phyloP scores from a whole-genome alignment of 2,113 vertebrate genomes.

The Notarius quadriscutis region DNA sequence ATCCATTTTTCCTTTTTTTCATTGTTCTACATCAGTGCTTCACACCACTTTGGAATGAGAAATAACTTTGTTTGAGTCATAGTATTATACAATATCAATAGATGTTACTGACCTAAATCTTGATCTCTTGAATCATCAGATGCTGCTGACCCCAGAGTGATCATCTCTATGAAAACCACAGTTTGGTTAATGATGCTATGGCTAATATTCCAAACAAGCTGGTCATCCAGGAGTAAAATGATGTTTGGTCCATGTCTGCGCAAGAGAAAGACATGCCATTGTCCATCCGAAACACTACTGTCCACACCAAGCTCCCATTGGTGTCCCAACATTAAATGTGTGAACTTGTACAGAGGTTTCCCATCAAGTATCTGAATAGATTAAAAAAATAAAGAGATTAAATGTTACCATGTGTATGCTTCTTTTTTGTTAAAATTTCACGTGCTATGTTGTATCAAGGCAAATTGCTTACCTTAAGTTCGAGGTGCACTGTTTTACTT shows the following conservation, averaged over 20 bases:
- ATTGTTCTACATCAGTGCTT: no score
- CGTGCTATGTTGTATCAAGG: not conserved
- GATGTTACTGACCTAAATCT: constrained; percentile 57
- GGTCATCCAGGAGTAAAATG: constrained; percentile 63
- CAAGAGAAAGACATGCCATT: constrained; percentile 69
- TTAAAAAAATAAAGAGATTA: not conserved
- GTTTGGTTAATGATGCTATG: constrained; percentile 54
- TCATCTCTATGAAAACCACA: constrained; percentile 57
- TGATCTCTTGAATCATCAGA: constrained; percentile 32
- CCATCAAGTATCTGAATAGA: constrained; percentile 64
- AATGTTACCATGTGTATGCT: not conserved
- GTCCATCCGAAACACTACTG: constrained; percentile 61
- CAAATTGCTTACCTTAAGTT: constrained; percentile 60
- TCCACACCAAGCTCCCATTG: constrained; percentile 58
- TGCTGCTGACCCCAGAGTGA: constrained; percentile 61
- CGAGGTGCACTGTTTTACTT: constrained; percentile 48
- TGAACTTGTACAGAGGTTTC: constrained; percentile 57
- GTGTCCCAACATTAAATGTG: constrained; percentile 54
- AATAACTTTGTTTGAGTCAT: no score
- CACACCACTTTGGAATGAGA: no score
- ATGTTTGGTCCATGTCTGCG: constrained; percentile 42
- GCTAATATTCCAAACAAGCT: constrained; percentile 58
- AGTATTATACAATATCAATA: not conserved
- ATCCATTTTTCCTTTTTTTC: no score
- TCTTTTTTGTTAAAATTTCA: not conserved